Evolutionary conservation across 2,888 invertebrate genomes (phyloP), one percentile per base, ranked within the genome.

Genomic region (Acronicta aceris): DNA sequence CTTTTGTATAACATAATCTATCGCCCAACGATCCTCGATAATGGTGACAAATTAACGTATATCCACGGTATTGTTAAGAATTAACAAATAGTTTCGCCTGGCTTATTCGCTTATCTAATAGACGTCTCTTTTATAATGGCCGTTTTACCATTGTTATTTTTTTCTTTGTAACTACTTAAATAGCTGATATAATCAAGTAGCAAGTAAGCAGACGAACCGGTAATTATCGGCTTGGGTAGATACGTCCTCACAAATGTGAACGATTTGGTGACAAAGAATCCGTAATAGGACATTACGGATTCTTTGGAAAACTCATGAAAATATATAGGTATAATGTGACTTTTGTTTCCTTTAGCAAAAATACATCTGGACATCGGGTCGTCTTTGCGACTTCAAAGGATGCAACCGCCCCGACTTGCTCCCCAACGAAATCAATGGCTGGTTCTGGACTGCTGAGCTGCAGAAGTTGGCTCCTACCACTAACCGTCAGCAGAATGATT

Each of bases 291-390:
- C n/a, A n/a, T n/a, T n/a, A n/a, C n/a, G n/a, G n/a, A n/a, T n/a
- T n/a, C n/a, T n/a, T n/a, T n/a, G n/a, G n/a, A n/a, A n/a, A n/a
- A n/a, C n/a, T n/a, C n/a, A n/a, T n/a, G n/a, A n/a, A n/a, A n/a
- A n/a, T n/a, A n/a, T n/a, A n/a, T n/a, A n/a, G n/a, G n/a, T n/a
- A n/a, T n/a, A n/a, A n/a, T n/a, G n/a, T n/a, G n/a, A n/a, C n/a
- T n/a, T n/a, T n/a, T n/a, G n/a, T 59, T 72, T 76, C 36, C 52
- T 46, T 21, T 13, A 97, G 96, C 96, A 97, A 36, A 97, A 97
- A 92, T 98, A 98, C 92, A 98, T 98, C 85, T 98, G 98, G 98
- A 98, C 98, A 25, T 97, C 97, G 53, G 98, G 98, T 60, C 97
- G 98, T 71, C 94, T 98, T 51, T 98, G 98, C 84, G 98, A 98